These are phyloP conservation scores for Stegastes partitus DNA, from an alignment of 2,113 vertebrate species.

Conservation along the genomic window DNA sequence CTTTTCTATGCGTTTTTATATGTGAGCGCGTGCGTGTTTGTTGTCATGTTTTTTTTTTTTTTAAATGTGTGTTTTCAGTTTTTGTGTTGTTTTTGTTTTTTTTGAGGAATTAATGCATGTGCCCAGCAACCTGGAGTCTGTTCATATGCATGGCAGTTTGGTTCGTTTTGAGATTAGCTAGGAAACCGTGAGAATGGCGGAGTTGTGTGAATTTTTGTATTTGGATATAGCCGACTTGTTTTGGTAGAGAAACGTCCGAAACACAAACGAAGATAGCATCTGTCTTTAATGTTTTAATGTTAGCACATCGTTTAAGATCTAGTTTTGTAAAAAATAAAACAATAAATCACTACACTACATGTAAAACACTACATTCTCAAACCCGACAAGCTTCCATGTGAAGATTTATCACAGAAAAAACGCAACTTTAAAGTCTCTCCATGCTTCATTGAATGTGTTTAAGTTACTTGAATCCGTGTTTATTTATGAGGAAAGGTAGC, in stretches of 20 bases:
- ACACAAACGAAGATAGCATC: not conserved
- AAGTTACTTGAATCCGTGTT: conserved; percentile 76
- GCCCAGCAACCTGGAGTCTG: conserved; percentile 11
- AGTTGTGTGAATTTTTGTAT: not conserved
- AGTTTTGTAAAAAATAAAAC: too few relatives aligned
- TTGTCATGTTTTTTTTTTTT: conserved; percentile 14
- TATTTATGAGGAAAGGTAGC: conserved; percentile 68
- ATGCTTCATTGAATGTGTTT: conserved; percentile 61
- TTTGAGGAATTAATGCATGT: conserved; percentile 19
- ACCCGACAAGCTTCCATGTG: conserved; percentile 31
- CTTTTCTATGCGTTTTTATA: conserved; percentile 33
- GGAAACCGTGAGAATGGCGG: not conserved
- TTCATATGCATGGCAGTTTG: conserved; percentile 17
- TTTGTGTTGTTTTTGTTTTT: not conserved
- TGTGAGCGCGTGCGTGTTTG: not conserved
- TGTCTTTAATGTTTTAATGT: not conserved
- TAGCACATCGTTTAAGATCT: not conserved
- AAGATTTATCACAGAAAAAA: conserved; percentile 5
- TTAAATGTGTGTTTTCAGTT: not conserved
- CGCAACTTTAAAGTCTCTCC: not conserved
- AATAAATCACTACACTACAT: conserved; percentile 2
- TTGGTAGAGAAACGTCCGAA: conserved; percentile 26
- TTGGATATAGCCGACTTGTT: conserved; percentile 12
- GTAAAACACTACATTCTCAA: conserved; percentile 54
- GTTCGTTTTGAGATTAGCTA: conserved; percentile 34